phyloP scores from a whole-genome alignment of 2,113 vertebrate genomes.

The Rhabdomys dilectus region DNA sequence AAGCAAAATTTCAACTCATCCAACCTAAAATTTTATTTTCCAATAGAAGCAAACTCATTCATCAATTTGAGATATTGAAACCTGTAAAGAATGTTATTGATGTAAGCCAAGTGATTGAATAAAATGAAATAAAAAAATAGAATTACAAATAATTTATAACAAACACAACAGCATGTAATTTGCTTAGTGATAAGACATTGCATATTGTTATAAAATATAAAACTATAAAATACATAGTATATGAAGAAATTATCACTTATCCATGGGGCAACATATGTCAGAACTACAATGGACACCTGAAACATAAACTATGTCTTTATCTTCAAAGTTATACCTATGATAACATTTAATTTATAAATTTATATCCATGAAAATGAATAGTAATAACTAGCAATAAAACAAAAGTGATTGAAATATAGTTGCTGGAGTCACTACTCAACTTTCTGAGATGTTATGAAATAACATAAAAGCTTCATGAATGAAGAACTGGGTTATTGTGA shows the following conservation, averaged over 20 bases:
- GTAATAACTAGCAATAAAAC: not conserved
- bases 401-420: not conserved
- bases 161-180: not conserved
- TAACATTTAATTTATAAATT: not conserved
- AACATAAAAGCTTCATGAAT: not conserved
- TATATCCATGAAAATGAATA: not conserved
- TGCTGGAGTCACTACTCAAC: not conserved
- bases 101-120: not conserved
- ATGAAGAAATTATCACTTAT: not conserved
- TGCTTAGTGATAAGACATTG: not conserved
- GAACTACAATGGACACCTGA: not conserved
- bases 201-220: not conserved
- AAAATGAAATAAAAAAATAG: not conserved
- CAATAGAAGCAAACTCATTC: not conserved
- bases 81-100: not conserved
- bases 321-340: not conserved
- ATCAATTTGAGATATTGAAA: not conserved
- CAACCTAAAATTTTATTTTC: constrained; percentile 18
- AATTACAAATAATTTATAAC: not conserved
- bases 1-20: not conserved
- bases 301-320: not conserved
- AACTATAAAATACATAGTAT: not conserved
- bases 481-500: not conserved
- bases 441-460: not conserved
- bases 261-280: not conserved